phyloP scores from a whole-genome alignment of 2,113 vertebrate species.

The Ginglymostoma cirratum region DNA sequence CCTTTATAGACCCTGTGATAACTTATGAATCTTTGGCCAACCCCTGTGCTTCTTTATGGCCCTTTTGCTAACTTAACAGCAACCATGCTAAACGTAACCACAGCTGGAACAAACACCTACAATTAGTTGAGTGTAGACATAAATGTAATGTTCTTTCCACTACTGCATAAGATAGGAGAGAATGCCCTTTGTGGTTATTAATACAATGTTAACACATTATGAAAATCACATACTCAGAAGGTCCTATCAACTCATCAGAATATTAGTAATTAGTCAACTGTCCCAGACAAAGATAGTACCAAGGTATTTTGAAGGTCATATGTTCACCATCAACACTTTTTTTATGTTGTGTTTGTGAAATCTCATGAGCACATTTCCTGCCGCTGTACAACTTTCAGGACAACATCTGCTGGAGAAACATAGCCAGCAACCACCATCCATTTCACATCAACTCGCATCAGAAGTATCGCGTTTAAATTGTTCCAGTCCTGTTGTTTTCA shows the following conservation, averaged over 20 bases:
- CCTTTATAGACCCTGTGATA: too few relatives aligned
- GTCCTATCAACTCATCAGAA: neutral
- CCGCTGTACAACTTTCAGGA: too few relatives aligned
- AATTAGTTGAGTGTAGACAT: neutral
- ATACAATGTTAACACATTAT: neutral
- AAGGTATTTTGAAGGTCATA: neutral
- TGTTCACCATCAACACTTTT: neutral
- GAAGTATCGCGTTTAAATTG: neutral
- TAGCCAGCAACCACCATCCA: neutral
- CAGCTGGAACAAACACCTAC: neutral
- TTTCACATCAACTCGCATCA: neutral
- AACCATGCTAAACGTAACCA: too few relatives aligned
- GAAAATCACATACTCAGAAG: neutral
- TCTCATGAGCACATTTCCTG: too few relatives aligned
- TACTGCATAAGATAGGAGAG: neutral
- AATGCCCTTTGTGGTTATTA: neutral
- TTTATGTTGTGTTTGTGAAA: neutral
- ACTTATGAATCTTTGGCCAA: too few relatives aligned
- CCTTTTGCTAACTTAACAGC: too few relatives aligned
- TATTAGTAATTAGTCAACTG: neutral
- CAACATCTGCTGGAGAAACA: too few relatives aligned
- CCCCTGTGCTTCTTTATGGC: too few relatives aligned
- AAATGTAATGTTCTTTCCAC: neutral
- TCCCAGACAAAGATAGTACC: neutral
- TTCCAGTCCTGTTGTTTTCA: neutral